Evolutionary conservation across 2,113 vertebrate genomes (phyloP).

Genomic region (Otus sunia): DNA sequence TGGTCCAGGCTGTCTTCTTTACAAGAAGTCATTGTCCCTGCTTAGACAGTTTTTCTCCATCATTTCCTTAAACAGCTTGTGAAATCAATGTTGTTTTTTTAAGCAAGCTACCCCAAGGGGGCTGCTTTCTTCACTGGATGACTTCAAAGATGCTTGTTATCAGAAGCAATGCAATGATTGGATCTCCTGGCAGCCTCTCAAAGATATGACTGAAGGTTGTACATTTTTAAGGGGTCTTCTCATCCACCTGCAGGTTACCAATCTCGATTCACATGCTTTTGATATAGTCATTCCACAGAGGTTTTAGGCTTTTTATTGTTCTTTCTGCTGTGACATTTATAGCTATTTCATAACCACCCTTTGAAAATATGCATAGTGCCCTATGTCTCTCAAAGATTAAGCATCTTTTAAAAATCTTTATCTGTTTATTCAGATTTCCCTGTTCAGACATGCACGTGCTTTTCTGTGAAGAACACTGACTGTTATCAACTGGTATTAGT

Average conservation of each 20-base stretch:
- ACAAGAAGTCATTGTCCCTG: background rate
- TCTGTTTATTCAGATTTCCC: background rate
- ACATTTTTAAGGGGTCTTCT: background rate
- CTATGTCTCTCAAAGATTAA: background rate
- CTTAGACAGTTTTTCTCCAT: background rate
- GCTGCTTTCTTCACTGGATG: background rate
- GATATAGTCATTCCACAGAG: background rate
- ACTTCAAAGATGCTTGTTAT: background rate
- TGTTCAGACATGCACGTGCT: background rate
- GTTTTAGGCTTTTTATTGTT: background rate
- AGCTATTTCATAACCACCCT: background rate
- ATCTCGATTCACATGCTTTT: background rate
- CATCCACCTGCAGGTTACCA: background rate
- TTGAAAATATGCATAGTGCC: background rate
- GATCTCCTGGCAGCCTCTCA: background rate
- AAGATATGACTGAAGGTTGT: background rate
- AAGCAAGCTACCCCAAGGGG: background rate
- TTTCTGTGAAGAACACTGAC: background rate
- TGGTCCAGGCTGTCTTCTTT: background rate
- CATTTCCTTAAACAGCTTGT: background rate
- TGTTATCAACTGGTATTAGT: background rate
- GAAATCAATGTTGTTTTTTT: background rate
- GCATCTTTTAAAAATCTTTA: background rate
- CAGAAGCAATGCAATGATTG: background rate
- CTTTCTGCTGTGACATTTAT: background rate